Evolutionary conservation across 2,797 vertebrate species (phyloP), one percentile per base, ranked within the genome.

Genomic region (Aphelocoma californica): DNA sequence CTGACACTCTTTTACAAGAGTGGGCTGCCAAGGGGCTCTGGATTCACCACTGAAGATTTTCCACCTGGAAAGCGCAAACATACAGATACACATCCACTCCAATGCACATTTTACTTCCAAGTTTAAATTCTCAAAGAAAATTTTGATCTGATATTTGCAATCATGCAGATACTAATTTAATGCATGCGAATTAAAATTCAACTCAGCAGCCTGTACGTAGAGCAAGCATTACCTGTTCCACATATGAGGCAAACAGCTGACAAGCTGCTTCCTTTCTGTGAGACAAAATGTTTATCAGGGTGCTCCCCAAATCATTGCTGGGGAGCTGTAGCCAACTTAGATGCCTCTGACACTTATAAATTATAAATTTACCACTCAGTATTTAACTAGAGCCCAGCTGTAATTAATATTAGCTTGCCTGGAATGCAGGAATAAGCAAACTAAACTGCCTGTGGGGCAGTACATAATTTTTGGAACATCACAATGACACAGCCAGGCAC

Each of bases 71-170:
- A 78, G 7, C 6, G 45, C 66, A 57, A 29, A 42, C 12, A 17
- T 10, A 26, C n/a, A 50, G 9, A 3, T 4, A 4, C 0, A 0
- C 29, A 14, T n/a, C 53, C 1, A 2, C 38, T 48, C 23, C 38
- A 56, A 71, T 7, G 25, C 6, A 2, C 21, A 28, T n/a, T 61
- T 75, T 45, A 51, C 13, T 50, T 81, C 62, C 45, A 40, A 16
- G 18, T 58, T 84, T 44, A 47, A 88, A 53, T 50, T 38, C 17
- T 62, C 7, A 0, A 42, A 48, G 8, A 40, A 42, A 40, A 65
- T 32, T 44, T 78, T 84, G 26, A 38, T 66, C 47, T 70, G 64
- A 51, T 58, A 18, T 14, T 29, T 65, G 34, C 53, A 81, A 53
- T 36, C 36, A 36, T n/a, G 26, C 13, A 84, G 54, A 70, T 48